These are phyloP conservation scores for Polydrusus tereticollis DNA, from an alignment of 2,888 invertebrate species.

Conservation along the genomic window DNA sequence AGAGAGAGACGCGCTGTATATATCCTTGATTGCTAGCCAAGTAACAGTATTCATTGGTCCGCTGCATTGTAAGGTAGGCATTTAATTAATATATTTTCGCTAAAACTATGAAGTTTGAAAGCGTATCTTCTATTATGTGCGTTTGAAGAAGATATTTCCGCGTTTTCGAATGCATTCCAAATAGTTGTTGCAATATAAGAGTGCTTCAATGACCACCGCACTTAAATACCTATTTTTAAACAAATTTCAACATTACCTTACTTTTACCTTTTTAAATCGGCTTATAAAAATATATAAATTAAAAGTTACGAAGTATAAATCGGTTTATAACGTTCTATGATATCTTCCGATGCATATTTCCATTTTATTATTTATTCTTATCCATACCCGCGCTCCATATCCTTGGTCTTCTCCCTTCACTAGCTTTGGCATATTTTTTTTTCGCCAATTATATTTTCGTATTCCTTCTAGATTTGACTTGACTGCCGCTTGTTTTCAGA, in stretches of 20 bases:
- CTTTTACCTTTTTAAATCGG: not conserved
- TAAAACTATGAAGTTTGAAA: constrained; percentile 63
- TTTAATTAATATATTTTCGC: constrained; percentile 55
- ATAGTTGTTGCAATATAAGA: constrained; percentile 25
- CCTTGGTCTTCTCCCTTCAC: too few species aligned
- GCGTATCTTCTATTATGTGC: constrained; percentile 60
- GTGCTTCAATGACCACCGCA: constrained; percentile 33
- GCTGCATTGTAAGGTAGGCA: constrained; percentile 43
- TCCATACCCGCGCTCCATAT: too few species aligned
- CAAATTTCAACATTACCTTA: constrained; percentile 14
- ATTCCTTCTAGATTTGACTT: too few species aligned
- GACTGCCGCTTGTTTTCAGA: too few species aligned
- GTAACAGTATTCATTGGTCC: constrained; percentile 46
- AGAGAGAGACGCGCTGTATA: not conserved
- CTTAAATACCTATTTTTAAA: constrained; percentile 16
- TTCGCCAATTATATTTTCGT: too few species aligned
- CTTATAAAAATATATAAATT: not conserved
- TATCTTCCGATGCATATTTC: too few species aligned
- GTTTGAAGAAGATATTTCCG: constrained; percentile 60
- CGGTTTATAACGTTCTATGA: too few species aligned
- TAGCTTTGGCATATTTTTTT: too few species aligned
- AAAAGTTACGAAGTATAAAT: too few species aligned
- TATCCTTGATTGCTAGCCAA: constrained; percentile 12
- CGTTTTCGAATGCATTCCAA: constrained; percentile 56
- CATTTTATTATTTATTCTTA: too few species aligned